Conservation (phyloP, 2,113 vertebrate species). For the Saccopteryx leptura region DNA sequence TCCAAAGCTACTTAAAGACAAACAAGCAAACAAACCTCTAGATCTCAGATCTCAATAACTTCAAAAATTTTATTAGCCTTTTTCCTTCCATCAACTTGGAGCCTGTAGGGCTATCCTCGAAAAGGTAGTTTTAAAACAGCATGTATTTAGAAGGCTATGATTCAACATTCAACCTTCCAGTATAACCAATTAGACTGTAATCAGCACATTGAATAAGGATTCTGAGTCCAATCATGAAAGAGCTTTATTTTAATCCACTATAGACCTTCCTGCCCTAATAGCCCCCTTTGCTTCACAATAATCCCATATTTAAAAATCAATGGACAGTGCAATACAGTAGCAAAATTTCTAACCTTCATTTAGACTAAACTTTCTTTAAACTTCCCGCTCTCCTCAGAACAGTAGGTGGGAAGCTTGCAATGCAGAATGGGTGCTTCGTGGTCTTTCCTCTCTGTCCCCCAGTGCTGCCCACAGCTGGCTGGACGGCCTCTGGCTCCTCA, state of each 20-base stretch:
- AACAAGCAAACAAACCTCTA: background rate
- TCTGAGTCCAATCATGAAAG: background rate
- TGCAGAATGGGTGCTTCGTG: background rate
- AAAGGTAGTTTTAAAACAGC: constrained; percentile 10
- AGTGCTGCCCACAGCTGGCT: accelerated
- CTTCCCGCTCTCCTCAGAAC: background rate
- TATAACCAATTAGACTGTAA: constrained; percentile 6
- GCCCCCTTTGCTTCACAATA: background rate
- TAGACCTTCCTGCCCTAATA: background rate
- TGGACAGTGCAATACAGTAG: background rate
- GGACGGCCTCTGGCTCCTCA: background rate
- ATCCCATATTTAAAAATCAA: background rate
- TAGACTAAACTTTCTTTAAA: background rate
- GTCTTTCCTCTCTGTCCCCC: background rate
- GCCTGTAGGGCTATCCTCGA: background rate
- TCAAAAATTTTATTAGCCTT: background rate
- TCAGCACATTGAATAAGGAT: background rate
- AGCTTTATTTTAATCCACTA: background rate
- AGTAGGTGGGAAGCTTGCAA: background rate
- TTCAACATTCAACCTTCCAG: background rate
- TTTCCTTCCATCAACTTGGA: background rate
- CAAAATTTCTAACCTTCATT: background rate
- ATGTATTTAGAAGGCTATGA: background rate
- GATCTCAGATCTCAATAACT: background rate
- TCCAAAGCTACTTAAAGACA: background rate